Conservation (phyloP, 2,113 vertebrate genomes). For the Monarcha castaneiventris region DNA sequence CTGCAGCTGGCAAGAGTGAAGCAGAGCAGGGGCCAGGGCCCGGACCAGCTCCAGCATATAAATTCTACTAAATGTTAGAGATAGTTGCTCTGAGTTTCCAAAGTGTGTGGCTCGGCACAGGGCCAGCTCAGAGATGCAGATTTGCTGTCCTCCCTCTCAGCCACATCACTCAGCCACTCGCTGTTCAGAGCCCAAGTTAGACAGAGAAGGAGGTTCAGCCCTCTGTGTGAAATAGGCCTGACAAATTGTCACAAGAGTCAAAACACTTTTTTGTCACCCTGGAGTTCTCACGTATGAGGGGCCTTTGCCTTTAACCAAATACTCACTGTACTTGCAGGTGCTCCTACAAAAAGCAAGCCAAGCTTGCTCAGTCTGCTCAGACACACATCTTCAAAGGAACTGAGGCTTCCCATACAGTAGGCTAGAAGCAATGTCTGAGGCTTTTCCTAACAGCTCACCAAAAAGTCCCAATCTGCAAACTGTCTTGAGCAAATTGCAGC, state of each 20-base stretch:
- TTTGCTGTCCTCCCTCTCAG: background rate
- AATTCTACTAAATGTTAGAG: background rate
- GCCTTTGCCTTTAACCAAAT: background rate
- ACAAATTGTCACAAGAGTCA: background rate
- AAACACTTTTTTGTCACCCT: background rate
- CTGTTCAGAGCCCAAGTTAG: background rate
- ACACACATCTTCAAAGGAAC: background rate
- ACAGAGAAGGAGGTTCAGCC: background rate
- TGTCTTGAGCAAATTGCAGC: background rate
- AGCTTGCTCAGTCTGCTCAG: background rate
- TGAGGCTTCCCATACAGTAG: background rate
- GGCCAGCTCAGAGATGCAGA: background rate
- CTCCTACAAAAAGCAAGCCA: background rate
- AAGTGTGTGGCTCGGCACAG: fast-evolving
- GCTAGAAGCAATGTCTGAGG: background rate
- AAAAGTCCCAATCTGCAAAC: background rate
- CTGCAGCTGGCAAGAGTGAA: background rate
- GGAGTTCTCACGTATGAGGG: background rate
- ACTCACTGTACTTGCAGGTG: background rate
- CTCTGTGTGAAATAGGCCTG: background rate
- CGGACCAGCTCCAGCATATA: background rate
- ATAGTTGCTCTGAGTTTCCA: background rate
- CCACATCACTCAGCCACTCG: background rate
- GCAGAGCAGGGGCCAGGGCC: background rate
- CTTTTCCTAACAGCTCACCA: background rate